These are phyloP conservation scores for Acanthosepion esculentum DNA, from an alignment of 2,888 invertebrate genomes.

Conservation along the genomic window DNA sequence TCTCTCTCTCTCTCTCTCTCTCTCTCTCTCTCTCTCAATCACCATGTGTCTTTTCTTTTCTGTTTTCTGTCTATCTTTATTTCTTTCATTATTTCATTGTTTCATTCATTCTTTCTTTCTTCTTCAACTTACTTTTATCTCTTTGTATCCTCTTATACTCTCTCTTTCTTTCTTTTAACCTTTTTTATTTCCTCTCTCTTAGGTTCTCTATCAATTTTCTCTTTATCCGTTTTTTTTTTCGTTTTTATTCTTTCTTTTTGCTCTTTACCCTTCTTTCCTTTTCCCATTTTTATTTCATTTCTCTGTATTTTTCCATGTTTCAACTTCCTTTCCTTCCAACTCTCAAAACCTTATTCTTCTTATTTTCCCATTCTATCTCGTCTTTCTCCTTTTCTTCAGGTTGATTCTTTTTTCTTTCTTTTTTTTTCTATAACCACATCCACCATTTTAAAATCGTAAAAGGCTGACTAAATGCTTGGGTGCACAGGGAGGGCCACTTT, in stretches of 20 bases:
- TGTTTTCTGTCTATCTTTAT: too few relatives aligned
- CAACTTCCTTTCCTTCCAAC: too few relatives aligned
- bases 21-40: too few relatives aligned
- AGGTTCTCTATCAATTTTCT: too few relatives aligned
- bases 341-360: too few relatives aligned
- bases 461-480: not conserved
- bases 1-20: too few relatives aligned
- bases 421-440: not conserved
- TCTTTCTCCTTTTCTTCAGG: not conserved
- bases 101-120: too few relatives aligned
- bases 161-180: not conserved
- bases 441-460: slow-evolving; percentile 11
- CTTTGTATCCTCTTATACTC: not conserved
- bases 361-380: not conserved
- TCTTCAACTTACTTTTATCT: not conserved
- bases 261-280: not conserved
- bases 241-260: not conserved
- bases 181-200: too few relatives aligned
- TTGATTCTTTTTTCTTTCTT: not conserved
- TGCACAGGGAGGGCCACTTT: not conserved
- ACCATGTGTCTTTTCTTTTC: too few relatives aligned
- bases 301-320: too few relatives aligned
- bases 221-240: too few relatives aligned
- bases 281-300: not conserved
- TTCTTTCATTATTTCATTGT: too few relatives aligned